Evolutionary conservation across 2,113 vertebrate species (phyloP).

Genomic region (Coreoperca whiteheadi): DNA sequence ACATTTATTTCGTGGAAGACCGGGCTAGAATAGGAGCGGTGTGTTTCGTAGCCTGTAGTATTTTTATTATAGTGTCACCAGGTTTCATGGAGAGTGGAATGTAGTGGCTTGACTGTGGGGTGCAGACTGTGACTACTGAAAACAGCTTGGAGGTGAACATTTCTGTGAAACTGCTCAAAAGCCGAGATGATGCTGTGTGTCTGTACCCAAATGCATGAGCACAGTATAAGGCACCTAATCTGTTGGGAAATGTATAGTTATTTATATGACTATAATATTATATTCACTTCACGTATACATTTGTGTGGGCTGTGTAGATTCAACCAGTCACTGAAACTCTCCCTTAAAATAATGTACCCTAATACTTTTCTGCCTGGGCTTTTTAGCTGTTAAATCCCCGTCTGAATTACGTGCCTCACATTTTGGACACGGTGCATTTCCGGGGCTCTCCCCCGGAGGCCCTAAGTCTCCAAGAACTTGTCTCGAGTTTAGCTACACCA

Average conservation of each 20-base stretch:
- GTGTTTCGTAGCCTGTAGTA: not conserved
- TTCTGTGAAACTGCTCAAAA: not conserved
- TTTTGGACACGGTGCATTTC: conserved; percentile 11
- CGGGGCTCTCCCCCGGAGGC: not conserved
- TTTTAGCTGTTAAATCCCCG: not conserved
- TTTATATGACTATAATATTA: not conserved
- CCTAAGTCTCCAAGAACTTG: conserved; percentile 21
- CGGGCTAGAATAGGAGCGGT: not conserved
- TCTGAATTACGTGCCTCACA: conserved; percentile 6
- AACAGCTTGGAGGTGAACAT: not conserved
- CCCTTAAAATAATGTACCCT: not conserved
- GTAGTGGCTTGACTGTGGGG: not conserved
- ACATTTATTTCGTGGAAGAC: not conserved
- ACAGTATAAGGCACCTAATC: not conserved
- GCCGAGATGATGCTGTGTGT: not conserved
- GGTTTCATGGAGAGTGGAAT: not conserved
- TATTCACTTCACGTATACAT: not conserved
- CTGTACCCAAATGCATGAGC: not conserved
- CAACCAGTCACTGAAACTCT: not conserved
- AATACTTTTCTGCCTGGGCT: not conserved
- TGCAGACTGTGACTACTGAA: conserved; percentile 1
- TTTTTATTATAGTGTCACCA: not conserved
- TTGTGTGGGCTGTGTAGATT: not conserved
- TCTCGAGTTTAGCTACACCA: conserved; percentile 17
- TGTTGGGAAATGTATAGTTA: not conserved